phyloP scores from a whole-genome alignment of 2,888 invertebrate genomes.

The Orchesella flavescens region DNA sequence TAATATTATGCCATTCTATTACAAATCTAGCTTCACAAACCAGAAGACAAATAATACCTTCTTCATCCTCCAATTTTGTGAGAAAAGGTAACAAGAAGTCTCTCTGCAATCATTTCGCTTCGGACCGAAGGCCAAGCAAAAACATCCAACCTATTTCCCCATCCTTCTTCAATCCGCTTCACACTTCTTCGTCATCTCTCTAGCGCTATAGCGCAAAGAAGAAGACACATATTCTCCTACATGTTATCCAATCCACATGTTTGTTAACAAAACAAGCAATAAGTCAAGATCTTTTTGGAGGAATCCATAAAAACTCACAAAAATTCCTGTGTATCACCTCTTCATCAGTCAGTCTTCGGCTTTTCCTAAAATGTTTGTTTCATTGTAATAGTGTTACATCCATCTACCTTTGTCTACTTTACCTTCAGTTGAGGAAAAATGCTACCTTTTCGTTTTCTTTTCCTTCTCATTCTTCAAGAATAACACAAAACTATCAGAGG shows the following conservation, averaged over 20 bases:
- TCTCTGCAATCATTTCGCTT: conserved; percentile 24
- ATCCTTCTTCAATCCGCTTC: conserved; percentile 14
- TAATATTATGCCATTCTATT: background rate
- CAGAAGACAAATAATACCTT: too few relatives aligned
- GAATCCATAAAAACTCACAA: conserved; percentile 33
- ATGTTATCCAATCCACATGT: too few relatives aligned
- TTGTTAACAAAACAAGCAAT: conserved; percentile 36
- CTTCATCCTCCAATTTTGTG: background rate
- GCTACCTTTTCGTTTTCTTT: conserved; percentile 28
- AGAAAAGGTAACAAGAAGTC: background rate
- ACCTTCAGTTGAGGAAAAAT: conserved; percentile 7
- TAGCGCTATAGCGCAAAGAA: background rate
- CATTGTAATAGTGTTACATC: background rate
- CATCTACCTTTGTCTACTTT: background rate
- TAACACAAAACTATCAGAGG: background rate
- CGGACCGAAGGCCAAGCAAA: conserved; percentile 25
- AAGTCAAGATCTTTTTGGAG: conserved; percentile 24
- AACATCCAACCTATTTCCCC: conserved; percentile 39
- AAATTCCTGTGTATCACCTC: conserved; percentile 51
- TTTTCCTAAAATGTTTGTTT: conserved; percentile 20
- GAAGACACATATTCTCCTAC: background rate
- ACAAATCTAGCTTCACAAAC: background rate
- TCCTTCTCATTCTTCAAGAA: background rate
- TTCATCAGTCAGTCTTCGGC: conserved; percentile 48
- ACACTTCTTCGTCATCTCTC: conserved; percentile 6